Base-by-base conservation (phyloP, 2,888 invertebrate genomes). In the Aproaerema taeniolella region DNA sequence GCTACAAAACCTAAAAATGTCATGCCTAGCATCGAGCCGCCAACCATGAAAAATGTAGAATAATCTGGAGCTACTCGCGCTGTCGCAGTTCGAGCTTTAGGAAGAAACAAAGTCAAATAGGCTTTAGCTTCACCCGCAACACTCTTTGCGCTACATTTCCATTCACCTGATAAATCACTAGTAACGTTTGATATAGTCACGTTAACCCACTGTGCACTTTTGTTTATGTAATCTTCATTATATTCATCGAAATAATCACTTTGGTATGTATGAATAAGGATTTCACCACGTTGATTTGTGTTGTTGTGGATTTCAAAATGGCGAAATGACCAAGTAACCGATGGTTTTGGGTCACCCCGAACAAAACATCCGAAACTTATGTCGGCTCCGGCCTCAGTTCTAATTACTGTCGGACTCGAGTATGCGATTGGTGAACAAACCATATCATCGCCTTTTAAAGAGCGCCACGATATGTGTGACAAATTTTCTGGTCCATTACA, bases 181-280 rank as follows among this genome's bases (percentile, higher is more conserved):
- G 92, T 93, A 50, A 95, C 92, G 70, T 95, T 94, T 53, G 89
- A 91, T 46, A 96, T 91, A 41, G 94, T 95, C 46, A 96, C 87
- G 66, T 95, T 95, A 55, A 91, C 91, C 94, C 95, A 95, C 66
- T 81, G 79, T 31, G 89, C 87, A 67, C 89, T 82, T 68, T 76
- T 80, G 52, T 82, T 80, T 49, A 83, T 55, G 41, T 64, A 62
- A 57, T 85, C 79, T 47, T 81, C 75, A 52, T 59, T 74, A 49
- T 73, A 77, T 43, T 81, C 82, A 42, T 80, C 68, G 45, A 70
- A 77, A 49, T 70, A 53, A 42, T 68, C 64, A 38, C 63, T 53
- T 30, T 67, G 55, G 47, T 78, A 67, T 46, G 65, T 75, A 53
- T 66, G 61, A 31, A 82, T 58, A 31, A 63, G 48, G 37, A 82